phyloP scores from a whole-genome alignment of 2,888 invertebrate genomes.

The Pelosia muscerda region DNA sequence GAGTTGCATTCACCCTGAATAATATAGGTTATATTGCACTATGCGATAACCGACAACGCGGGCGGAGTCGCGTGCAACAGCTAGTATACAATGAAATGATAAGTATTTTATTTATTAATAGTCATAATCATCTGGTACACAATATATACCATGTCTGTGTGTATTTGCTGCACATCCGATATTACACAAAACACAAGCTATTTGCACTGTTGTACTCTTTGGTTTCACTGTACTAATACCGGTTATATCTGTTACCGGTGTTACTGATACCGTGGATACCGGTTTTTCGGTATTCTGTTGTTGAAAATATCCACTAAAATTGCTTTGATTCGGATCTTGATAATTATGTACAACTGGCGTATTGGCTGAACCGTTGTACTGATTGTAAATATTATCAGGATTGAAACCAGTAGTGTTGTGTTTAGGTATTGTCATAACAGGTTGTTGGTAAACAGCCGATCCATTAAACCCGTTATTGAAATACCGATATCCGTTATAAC shows the following conservation, averaged over 20 bases:
- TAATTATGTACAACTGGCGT: not conserved
- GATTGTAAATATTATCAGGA: not conserved
- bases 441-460: constrained; percentile 1
- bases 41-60: too few species aligned
- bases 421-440: not conserved
- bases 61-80: too few species aligned
- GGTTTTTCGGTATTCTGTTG: not conserved
- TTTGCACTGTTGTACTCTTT: not conserved
- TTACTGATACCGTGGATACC: not conserved
- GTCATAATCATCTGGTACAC: constrained; percentile 8
- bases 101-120: not conserved
- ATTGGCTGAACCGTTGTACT: not conserved
- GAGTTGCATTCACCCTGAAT: too few species aligned
- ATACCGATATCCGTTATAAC: constrained; percentile 4
- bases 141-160: not conserved
- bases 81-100: not conserved
- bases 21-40: too few species aligned
- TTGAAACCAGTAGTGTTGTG: constrained; percentile 6
- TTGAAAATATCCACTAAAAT: constrained; percentile 15
- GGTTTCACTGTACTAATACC: not conserved
- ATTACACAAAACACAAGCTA: constrained; percentile 14
- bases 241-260: not conserved
- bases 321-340: constrained; percentile 14
- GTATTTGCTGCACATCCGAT: not conserved
- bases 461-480: not conserved